A percentile compares a stretch with the other conserved stretches of the same genome.
phyloP scores from a whole-genome alignment of 2,888 invertebrate genomes.

The Allophyes oxyacanthae region DNA sequence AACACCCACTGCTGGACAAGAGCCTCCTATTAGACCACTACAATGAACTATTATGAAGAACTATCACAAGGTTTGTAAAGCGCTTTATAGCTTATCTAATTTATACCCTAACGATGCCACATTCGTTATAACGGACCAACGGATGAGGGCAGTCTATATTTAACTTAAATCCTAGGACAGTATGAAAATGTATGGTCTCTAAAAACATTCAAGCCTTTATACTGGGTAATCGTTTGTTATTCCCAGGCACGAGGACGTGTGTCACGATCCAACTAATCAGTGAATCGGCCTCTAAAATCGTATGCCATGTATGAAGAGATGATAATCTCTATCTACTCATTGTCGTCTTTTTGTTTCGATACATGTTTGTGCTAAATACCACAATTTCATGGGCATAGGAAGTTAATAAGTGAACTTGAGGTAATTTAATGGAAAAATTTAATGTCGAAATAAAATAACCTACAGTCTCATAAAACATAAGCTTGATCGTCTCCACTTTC shows the following conservation, averaged over 20 bases:
- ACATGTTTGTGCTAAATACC: constrained; percentile 16
- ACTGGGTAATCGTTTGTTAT: constrained; percentile 34
- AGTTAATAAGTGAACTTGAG: not conserved
- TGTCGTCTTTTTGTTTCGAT: constrained; percentile 35
- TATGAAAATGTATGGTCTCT: constrained; percentile 44
- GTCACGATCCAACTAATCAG: constrained; percentile 53
- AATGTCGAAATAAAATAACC: no score
- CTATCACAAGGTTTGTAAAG: no score
- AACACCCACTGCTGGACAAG: no score
- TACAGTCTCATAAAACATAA: no score
- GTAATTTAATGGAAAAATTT: no score
- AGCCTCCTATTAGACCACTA: no score
- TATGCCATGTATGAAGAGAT: constrained; percentile 50
- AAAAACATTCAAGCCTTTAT: constrained; percentile 34
- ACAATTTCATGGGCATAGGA: constrained; percentile 21
- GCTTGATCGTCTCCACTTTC: no score
- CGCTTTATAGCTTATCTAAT: constrained; percentile 23
- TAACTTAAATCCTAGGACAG: constrained; percentile 24
- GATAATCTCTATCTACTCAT: constrained; percentile 43
- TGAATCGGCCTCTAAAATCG: constrained; percentile 54
- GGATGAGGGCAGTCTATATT: constrained; percentile 26
- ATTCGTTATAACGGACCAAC: constrained; percentile 16
- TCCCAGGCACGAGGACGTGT: constrained; percentile 43
- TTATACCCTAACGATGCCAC: constrained; percentile 18
- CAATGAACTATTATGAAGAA: no score